phyloP scores from a whole-genome alignment of 2,113 vertebrate species.

The Oreocharis arfaki region DNA sequence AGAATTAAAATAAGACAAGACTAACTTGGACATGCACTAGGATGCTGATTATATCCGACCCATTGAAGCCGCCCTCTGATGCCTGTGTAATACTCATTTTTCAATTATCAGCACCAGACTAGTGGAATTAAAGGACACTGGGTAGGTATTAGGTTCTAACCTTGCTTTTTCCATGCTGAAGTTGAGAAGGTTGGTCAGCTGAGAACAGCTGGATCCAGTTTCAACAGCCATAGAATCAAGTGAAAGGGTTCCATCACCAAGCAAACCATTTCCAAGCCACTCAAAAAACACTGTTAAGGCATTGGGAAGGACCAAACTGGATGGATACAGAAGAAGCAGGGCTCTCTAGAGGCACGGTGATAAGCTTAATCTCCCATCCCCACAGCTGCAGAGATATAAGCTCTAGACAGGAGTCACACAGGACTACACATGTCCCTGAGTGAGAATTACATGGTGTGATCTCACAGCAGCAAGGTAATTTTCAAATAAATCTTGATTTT shows the following conservation, averaged over 20 bases:
- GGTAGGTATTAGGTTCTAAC: not conserved
- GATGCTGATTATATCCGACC: constrained; percentile 13
- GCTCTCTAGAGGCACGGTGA: not conserved
- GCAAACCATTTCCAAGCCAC: not conserved
- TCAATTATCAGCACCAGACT: not conserved
- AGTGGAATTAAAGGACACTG: constrained; percentile 27
- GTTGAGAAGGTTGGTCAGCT: not conserved
- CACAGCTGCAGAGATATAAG: not conserved
- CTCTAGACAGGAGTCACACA: not conserved
- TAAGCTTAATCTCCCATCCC: not conserved
- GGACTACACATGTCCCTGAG: not conserved
- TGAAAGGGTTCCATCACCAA: not conserved
- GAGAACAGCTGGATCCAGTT: not conserved
- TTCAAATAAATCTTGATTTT: not conserved
- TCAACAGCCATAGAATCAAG: not conserved
- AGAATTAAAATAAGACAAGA: constrained; percentile 61
- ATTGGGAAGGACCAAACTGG: not conserved
- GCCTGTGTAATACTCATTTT: not conserved
- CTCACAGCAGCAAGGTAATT: not conserved
- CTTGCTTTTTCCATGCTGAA: not conserved
- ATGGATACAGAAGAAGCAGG: not conserved
- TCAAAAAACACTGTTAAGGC: not conserved
- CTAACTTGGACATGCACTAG: constrained; percentile 42
- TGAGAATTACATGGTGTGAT: not conserved
- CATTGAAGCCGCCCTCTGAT: not conserved